phyloP scores from a whole-genome alignment of 2,888 invertebrate genomes.

The Malthinus flaveolus region DNA sequence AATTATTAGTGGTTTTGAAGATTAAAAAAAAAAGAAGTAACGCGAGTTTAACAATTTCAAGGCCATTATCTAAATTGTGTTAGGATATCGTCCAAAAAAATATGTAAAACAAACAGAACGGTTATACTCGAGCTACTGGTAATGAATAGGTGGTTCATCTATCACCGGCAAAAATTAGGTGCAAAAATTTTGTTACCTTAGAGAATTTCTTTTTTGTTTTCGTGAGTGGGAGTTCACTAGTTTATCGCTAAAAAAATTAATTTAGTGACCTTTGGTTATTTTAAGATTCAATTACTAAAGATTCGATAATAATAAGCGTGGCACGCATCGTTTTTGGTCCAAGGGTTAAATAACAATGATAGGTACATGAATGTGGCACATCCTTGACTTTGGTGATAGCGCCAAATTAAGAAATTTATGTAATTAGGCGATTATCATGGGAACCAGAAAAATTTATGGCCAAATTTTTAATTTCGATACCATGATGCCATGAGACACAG shows the following conservation, averaged over 20 bases:
- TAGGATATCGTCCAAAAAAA: background rate
- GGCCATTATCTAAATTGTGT: conserved; percentile 3
- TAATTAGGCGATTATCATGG: background rate
- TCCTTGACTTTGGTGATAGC: conserved; percentile 4
- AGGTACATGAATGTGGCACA: conserved; percentile 2
- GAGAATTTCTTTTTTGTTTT: background rate
- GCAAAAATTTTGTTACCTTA: too few relatives aligned
- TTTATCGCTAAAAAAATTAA: background rate
- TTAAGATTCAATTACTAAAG: background rate
- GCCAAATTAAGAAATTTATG: background rate
- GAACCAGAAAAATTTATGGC: background rate
- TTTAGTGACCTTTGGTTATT: conserved; percentile 5
- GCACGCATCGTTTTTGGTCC: conserved; percentile 1
- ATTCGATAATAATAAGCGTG: background rate
- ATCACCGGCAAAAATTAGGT: too few relatives aligned
- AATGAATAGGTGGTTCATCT: too few relatives aligned
- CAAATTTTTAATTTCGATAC: too few relatives aligned
- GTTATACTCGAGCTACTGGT: background rate
- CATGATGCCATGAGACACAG: too few relatives aligned
- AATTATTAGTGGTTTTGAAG: background rate
- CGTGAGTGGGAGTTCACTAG: background rate
- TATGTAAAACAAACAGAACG: background rate
- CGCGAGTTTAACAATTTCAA: conserved; percentile 5
- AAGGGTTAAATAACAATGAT: conserved; percentile 1
- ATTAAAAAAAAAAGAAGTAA: background rate